Conservation (phyloP, 1,140 invertebrate species). For the Chymomyza costata region DNA sequence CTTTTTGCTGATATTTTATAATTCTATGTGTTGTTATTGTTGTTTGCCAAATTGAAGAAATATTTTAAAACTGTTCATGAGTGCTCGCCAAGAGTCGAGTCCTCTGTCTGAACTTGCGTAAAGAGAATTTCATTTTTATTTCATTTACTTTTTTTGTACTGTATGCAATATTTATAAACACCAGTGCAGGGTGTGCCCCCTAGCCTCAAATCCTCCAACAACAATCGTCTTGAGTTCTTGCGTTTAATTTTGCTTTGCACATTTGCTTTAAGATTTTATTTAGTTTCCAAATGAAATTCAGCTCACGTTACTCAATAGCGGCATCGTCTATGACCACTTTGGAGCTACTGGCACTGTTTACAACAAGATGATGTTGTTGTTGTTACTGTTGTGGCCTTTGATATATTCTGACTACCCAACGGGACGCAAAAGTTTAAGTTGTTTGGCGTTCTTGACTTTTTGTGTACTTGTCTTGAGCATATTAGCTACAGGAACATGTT, state of each 20-base stretch:
- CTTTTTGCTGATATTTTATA: too few relatives aligned
- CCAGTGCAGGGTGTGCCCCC: constrained; percentile 11
- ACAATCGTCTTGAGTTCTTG: background rate
- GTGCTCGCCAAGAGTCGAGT: too few relatives aligned
- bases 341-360: constrained; percentile 31
- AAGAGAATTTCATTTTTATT: background rate
- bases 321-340: constrained; percentile 14
- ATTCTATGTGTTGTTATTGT: too few relatives aligned
- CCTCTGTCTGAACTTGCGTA: background rate
- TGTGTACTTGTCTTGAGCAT: too few relatives aligned
- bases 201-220: background rate
- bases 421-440: constrained; percentile 7
- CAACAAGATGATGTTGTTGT: constrained; percentile 13
- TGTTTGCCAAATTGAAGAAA: too few relatives aligned
- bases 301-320: constrained; percentile 49
- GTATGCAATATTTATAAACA: constrained; percentile 58
- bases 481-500: too few relatives aligned
- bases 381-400: constrained; percentile 34
- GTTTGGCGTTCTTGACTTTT: too few relatives aligned
- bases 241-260: background rate
- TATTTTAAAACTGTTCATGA: too few relatives aligned
- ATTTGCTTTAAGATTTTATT: constrained; percentile 40
- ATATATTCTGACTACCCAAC: constrained; percentile 31
- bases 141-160: constrained; percentile 24
- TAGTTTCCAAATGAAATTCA: constrained; percentile 58